Base-by-base conservation (phyloP, 2,113 vertebrate species). In the Petrocephalus microphthalmus region DNA sequence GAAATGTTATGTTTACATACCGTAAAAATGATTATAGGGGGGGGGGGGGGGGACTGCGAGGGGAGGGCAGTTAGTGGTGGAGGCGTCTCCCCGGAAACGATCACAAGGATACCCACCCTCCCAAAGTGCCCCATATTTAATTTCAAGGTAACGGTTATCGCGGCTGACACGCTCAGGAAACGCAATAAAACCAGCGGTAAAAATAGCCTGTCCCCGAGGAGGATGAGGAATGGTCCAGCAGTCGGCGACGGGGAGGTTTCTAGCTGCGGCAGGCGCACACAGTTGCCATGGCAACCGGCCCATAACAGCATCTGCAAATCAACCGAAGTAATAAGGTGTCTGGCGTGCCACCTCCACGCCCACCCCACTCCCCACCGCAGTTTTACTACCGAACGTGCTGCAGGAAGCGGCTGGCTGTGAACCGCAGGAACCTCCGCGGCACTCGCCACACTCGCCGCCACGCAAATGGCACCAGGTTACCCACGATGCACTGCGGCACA, bases 281-380 rank as follows among this genome's bases (percentile, higher is more conserved):
- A 54, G 94, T 94, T 93, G 88, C 92, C 91, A 92, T 88, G 92
- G 90, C 91, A 92, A 94, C 92, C 78, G 33, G 15, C 17, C 67
- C 84, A 84, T 84, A 81, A 89, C 60, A 87, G 57, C 89, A 91
- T 87, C 89, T 91, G 85, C 86, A 81, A 93, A 86, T 74, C 91
- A 92, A 92, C 92, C 90, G 91, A 89, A 90, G 90, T 89, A 89
- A 89, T 88, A 89, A 93, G 92, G 91, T 89, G 92, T 92, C 88
- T 92, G 90, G 85, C 60, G 25, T 67, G 88, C 57, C 67, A 45
- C 25, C 91, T 89, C 82, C 87, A 45, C 53, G 19, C 2, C 83
- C 15, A 54, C 22, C 22, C 3, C 20, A 19, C 25, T 49, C 29
- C 2, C 83, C 15, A 54, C 22, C 22, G 7, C 20, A 19, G 47